Base-by-base conservation (phyloP, 2,797 vertebrate species). In the Pelobates cultripes region DNA sequence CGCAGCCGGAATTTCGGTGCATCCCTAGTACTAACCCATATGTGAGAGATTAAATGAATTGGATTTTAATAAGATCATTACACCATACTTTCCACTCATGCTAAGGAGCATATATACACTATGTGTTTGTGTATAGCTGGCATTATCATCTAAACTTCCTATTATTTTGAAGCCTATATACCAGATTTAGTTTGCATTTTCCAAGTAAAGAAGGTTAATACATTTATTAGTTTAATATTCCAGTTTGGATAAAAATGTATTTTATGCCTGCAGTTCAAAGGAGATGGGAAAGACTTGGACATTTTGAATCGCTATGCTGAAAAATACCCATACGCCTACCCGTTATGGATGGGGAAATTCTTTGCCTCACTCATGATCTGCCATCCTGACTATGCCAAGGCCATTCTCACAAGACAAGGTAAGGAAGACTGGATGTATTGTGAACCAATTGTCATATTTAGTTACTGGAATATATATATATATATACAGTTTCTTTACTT, bases 331-430 rank as follows among this genome's bases (percentile, higher is more conserved):
- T 91, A 91, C 69, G 95, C 93, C 13, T 95, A 93, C 63, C 91
- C 94, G 4, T 0, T 94, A 2, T 96, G 94, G 95, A 66, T 96
- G 84, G 96, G 95, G 3, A 93, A 95, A 0, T 88, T 92, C 73
- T 1, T 91, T 7, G 86, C 89, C 69, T 2, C 86, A 74, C 73
- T 98, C 8, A 43, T 75, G 12, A 84, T 97, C 86, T 93, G 95
- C 84, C 96, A 99, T 79, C 96, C 96, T 12, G 95, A 96, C 75
- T 98, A 97, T 79, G 94, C 88, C 17, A 97, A 96, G 91, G 89
- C 80, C 3, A 3, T 98, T 51, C 85, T 96, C 78, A 81, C 86
- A 45, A 90, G 92, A 88, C 86, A 93, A 68, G 96, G 97, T 98
- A 83, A 85, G 90, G 79, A 12, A 0, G 47, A 28, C 28, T 45